Base-by-base conservation (phyloP, 1,140 invertebrate genomes). In the Caenorhabditis brenneri region DNA sequence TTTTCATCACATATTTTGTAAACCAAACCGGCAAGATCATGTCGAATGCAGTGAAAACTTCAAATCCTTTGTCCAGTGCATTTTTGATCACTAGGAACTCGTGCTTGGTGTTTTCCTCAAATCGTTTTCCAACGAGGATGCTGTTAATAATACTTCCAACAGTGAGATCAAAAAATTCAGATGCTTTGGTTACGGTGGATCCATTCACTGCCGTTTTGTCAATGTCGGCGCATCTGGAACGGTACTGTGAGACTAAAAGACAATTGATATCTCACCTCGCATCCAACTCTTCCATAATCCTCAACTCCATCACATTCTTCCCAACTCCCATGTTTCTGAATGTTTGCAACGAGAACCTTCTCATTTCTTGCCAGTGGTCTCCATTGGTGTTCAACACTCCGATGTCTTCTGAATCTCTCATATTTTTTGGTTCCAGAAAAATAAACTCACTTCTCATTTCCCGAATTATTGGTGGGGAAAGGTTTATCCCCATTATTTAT, bases 341-440 rank as follows among this genome's bases (percentile, higher is more conserved):
- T 15, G 86, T 86, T 29, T 85, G 82, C 7, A 88, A 74, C n/a
- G 85, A 82, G 65, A 88, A 88, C 12, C 87, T 84, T 49, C 87
- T 39, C 39, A 87, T 84, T 27, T 88, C 87, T 24, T 49, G 12
- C 87, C 85, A 88, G 46, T 69, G 33, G 4, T 84, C 69, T 1
- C 86, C 82, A 29, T 81, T 80, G 3, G 85, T 36, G 22, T 16
- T 31, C 15, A 87, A 5, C 3, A 87, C 48, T 0, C 86, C 86
- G 5, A 74, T 12, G 31, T 69, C 53, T 24, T n/a, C n/a, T n/a
- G n/a, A n/a, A n/a, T n/a, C n/a, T n/a, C n/a, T n/a, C n/a, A n/a
- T n/a, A n/a, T n/a, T n/a, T n/a, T n/a, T n/a, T n/a, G n/a, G n/a
- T n/a, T n/a, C n/a, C n/a, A n/a, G n/a, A n/a, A n/a, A n/a, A n/a